These are phyloP conservation scores for Pteronura brasiliensis DNA, from an alignment of 2,113 vertebrate genomes.

Conservation along the genomic window DNA sequence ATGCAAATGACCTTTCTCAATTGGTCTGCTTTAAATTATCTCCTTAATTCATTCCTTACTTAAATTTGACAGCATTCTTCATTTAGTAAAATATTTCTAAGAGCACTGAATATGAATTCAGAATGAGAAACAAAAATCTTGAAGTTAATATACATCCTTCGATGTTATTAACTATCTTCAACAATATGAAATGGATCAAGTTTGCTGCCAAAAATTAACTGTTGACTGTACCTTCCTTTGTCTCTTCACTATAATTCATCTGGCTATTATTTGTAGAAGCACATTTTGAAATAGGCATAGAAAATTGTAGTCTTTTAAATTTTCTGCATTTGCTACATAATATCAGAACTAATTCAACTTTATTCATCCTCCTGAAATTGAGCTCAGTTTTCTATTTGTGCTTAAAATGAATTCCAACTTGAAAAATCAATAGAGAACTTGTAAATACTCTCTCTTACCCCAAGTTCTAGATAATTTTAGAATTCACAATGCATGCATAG, in stretches of 20 bases:
- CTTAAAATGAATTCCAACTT: constrained; percentile 75
- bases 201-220: constrained; percentile 22
- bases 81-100: constrained; percentile 44
- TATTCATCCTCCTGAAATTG: constrained; percentile 71
- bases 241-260: constrained; percentile 55
- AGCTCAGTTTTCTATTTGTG: constrained; percentile 72
- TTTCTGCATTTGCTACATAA: constrained; percentile 48
- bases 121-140: constrained; percentile 24
- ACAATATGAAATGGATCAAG: not conserved
- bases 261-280: constrained; percentile 54
- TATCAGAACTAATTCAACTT: constrained; percentile 70
- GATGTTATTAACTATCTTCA: not conserved
- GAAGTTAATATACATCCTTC: not conserved
- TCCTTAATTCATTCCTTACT: not conserved
- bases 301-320: constrained; percentile 60
- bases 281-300: constrained; percentile 60
- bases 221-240: not conserved
- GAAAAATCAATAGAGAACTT: constrained; percentile 72
- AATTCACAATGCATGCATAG: constrained; percentile 28
- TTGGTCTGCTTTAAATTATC: not conserved
- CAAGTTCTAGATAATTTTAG: constrained; percentile 58
- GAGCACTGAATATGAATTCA: not conserved
- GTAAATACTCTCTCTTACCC: constrained; percentile 56
- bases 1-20: not conserved
- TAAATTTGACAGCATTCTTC: constrained; percentile 28